Percentiles rank a stretch among this genome's conserved stretches.
These are phyloP conservation scores for Myxocyprinus asiaticus DNA, from an alignment of 2,113 vertebrate genomes.

Conservation along the genomic window DNA sequence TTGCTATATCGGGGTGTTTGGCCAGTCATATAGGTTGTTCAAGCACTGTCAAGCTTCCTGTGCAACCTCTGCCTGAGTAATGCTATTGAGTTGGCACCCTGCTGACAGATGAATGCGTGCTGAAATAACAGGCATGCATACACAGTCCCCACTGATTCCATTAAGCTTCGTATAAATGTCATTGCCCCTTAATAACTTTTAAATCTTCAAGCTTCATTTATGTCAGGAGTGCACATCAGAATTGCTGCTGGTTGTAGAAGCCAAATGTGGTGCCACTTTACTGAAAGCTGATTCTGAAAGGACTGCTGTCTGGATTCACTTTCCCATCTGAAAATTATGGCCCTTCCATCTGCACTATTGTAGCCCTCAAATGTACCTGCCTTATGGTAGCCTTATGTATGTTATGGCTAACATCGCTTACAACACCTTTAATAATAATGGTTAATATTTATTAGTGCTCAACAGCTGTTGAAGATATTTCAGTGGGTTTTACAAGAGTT, in stretches of 20 bases:
- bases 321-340: too few relatives aligned
- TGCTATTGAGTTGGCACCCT: not conserved
- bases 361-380: not conserved
- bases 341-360: too few relatives aligned
- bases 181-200: not conserved
- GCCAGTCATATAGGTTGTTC: not conserved
- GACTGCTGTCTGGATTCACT: not conserved
- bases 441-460: not conserved
- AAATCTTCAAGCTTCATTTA: not conserved
- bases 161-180: not conserved
- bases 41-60: too few relatives aligned
- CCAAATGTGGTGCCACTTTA: not conserved
- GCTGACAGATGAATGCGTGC: slow-evolving; percentile 1
- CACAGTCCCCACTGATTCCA: not conserved
- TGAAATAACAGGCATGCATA: not conserved
- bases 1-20: too few relatives aligned
- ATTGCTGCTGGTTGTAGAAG: not conserved
- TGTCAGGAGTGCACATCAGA: not conserved
- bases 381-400: slow-evolving; percentile 2
- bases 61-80: too few relatives aligned
- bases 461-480: not conserved
- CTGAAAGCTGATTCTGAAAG: too few relatives aligned
- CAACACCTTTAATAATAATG: not conserved
- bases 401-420: too few relatives aligned
- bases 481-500: not conserved